Conservation (phyloP, 1,140 invertebrate species). For the Elysia chlorotica region DNA sequence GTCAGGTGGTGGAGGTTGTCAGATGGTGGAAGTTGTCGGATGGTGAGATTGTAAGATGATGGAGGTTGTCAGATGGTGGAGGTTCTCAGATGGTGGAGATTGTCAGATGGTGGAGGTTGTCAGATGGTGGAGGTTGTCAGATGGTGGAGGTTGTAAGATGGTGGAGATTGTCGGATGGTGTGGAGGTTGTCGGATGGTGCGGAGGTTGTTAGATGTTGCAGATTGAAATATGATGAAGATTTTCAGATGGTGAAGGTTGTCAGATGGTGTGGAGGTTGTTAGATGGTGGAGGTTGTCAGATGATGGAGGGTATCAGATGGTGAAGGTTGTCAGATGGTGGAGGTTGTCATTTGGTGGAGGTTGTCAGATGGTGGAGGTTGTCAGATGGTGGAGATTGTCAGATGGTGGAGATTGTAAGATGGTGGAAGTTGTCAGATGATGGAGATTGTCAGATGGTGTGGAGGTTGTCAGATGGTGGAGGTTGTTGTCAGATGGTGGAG, state of each 20-base stretch:
- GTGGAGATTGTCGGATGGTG: not conserved
- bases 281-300: not conserved
- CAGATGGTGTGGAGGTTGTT: too few relatives aligned
- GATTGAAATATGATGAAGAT: not conserved
- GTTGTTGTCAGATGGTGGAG: too few relatives aligned
- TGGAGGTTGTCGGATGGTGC: not conserved
- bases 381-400: too few relatives aligned
- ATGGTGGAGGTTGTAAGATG: not conserved
- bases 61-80: too few relatives aligned
- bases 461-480: too few relatives aligned
- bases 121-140: too few relatives aligned
- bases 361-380: too few relatives aligned
- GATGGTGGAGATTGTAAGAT: not conserved
- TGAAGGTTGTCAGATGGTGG: not conserved
- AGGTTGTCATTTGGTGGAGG: not conserved
- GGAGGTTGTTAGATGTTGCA: not conserved
- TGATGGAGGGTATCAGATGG: not conserved
- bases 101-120: too few relatives aligned
- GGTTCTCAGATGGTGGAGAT: too few relatives aligned
- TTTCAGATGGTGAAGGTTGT: not conserved
- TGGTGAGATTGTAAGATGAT: too few relatives aligned
- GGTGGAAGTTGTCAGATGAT: not conserved
- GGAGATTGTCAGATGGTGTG: too few relatives aligned
- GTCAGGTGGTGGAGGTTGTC: not conserved
- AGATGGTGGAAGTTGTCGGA: not conserved